These are phyloP conservation scores for Teleogryllus oceanicus DNA, from an alignment of 2,888 invertebrate species.

Conservation along the genomic window DNA sequence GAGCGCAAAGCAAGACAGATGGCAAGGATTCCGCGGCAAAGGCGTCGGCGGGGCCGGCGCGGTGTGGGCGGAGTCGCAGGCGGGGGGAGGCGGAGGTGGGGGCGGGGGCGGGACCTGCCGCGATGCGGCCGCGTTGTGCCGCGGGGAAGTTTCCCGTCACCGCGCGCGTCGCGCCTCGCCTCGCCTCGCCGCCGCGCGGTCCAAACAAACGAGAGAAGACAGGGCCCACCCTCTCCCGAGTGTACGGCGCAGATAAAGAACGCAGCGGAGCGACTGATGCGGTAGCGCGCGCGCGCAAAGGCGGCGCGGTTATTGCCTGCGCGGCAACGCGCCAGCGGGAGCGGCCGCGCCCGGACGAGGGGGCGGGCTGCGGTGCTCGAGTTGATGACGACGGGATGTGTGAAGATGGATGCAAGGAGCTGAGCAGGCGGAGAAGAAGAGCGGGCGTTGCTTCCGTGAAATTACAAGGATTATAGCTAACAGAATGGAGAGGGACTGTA, in stretches of 20 bases:
- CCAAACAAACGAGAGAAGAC: background rate
- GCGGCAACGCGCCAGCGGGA: background rate
- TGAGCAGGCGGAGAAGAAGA: background rate
- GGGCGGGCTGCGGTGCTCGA: background rate
- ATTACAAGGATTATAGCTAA: too few relatives aligned
- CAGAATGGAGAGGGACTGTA: too few relatives aligned
- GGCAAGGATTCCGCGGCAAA: too few relatives aligned
- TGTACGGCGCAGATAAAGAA: conserved; percentile 18
- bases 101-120: too few relatives aligned
- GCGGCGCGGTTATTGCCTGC: background rate
- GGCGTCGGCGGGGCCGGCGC: too few relatives aligned
- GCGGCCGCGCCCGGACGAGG: background rate
- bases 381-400: background rate
- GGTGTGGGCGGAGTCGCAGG: too few relatives aligned
- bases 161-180: background rate
- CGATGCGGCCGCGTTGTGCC: too few relatives aligned
- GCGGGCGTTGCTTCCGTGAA: too few relatives aligned
- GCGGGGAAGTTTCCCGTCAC: background rate
- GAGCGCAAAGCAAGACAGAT: too few relatives aligned
- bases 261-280: conserved; percentile 6
- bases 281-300: background rate
- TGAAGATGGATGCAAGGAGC: background rate
- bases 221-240: conserved; percentile 1
- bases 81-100: background rate
- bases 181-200: background rate